Base-by-base conservation (phyloP, 2,888 invertebrate genomes). In the Pilophorus perplexus region DNA sequence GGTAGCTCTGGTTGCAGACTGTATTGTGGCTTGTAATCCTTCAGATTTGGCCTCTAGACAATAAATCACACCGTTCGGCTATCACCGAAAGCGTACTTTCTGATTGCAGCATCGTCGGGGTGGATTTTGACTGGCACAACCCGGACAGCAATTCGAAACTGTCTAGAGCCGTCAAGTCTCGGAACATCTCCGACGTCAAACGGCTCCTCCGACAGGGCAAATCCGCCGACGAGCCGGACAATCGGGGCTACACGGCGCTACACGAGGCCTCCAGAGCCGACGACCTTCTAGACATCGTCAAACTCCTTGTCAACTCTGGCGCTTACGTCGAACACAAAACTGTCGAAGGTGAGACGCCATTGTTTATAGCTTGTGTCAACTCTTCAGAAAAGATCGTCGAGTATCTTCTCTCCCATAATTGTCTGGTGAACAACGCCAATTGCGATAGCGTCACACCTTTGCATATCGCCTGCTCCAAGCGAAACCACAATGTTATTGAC, bases 101-200 rank as follows among this genome's bases (percentile, higher is more conserved):
- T 16, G 55, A 38, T 70, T 70, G 16, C 62, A 71, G 71, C 22
- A 48, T 68, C 18, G 42, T 23, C 28, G 54, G 66, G 5, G 80
- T 81, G 80, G 81, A 81, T 76, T 81, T 82, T 71, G 81, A 81
- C 73, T 79, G 80, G 8, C 77, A 77, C 62, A 81, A 81, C 74
- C 81, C 81, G n/a, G 74, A 73, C 20, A 78, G 80, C 14, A 77
- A 79, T 0, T 81, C 81, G 71, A 77, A 79, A 22, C 73, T 82
- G 6, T 80, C 77, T 72, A 72, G 80, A 52, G 81, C 81, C 48
- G 80, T 81, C 12, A 76, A 80, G 70, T 74, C 74, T 2, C 79
- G 80, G 69, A 77, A 80, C 70, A 74, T 77, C 1, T 69, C 71
- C 27, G 74, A 74, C 48, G 77, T 81, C 6, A 75, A 75, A 25